Base-by-base conservation (phyloP, 37 sponge, comb jelly and placozoan species). In the Corticium candelabrum region DNA sequence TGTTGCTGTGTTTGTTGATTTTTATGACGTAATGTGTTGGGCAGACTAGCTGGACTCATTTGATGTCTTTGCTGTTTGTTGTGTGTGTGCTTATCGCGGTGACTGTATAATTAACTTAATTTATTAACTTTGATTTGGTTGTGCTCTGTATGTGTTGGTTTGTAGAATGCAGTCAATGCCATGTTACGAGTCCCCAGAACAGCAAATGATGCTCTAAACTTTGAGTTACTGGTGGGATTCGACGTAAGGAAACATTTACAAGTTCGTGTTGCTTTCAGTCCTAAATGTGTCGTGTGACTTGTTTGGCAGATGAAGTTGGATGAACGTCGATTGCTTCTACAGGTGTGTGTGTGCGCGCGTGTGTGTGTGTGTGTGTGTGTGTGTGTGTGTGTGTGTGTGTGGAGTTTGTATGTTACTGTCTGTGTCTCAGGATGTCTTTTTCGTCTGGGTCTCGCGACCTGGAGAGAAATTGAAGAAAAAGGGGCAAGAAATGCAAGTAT, bases 191-290 rank as follows among this genome's bases (percentile, higher is more conserved):
- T 89, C 0, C 80, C 76, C 11, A 34, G 50, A 0, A 67, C 68
- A 3, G 85, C 92, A 50, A 88, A 91, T 75, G 82, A 88, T 82
- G 92, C 88, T 37, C 70, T 91, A 37, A 83, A 91, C 69, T 67
- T 88, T 0, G 80, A 80, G 41, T 40, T 80, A 2, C 78, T 91
- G 40, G 76, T 85, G 35, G 83, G 77, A 75, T 85, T 40, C 62
- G n/a, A n/a, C n/a, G n/a, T 30, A 77, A 86, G 39, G 90, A 84
- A 37, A 76, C 84, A 0, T 40, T 80, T 7, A 34, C 3, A 82
- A 86, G 21, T 67, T 87, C 3, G 87, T 87, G 21, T 69, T 77
- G 15, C 81, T 85, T n/a, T n/a, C n/a, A n/a, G n/a, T n/a, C n/a
- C n/a, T n/a, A n/a, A n/a, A n/a, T n/a, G n/a, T n/a, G n/a, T n/a